These are phyloP conservation scores for Sinocyclocheilus anophthalmus DNA, from an alignment of 2,113 vertebrate genomes.

Conservation along the genomic window DNA sequence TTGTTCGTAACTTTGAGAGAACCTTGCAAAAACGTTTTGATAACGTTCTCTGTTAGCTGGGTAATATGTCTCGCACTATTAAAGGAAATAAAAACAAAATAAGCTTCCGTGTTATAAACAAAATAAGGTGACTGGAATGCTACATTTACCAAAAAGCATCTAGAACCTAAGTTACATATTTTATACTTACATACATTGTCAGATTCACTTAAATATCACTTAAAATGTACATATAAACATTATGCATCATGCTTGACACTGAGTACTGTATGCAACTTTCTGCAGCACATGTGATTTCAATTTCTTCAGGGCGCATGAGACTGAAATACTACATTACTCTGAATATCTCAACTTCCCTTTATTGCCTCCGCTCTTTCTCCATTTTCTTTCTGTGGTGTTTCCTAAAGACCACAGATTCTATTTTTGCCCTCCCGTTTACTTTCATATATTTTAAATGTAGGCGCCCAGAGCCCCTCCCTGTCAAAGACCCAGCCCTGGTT, in stretches of 20 bases:
- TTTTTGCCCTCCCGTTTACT: slow-evolving; percentile 79
- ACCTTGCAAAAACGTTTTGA: neutral
- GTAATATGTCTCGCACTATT: neutral
- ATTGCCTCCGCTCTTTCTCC: neutral
- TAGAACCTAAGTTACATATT: neutral
- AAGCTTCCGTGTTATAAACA: neutral
- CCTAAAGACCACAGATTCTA: slow-evolving; percentile 64
- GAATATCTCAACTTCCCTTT: slow-evolving; percentile 35
- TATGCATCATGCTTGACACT: neutral
- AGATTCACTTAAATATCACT: neutral
- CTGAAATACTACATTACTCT: neutral
- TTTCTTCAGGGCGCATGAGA: slow-evolving; percentile 5
- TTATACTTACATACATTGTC: neutral
- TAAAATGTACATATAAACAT: neutral
- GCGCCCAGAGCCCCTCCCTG: slow-evolving; percentile 67
- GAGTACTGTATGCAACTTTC: neutral
- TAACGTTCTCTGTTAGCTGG: neutral
- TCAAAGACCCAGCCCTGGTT: slow-evolving; percentile 70
- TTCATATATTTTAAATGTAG: slow-evolving; percentile 68
- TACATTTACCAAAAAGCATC: neutral
- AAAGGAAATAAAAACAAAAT: neutral
- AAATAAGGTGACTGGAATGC: neutral
- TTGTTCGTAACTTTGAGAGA: neutral
- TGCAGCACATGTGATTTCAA: slow-evolving; percentile 19
- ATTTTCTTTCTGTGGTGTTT: slow-evolving; percentile 30